Evolutionary conservation across 2,113 vertebrate species (phyloP).

Genomic region (Solea senegalensis): DNA sequence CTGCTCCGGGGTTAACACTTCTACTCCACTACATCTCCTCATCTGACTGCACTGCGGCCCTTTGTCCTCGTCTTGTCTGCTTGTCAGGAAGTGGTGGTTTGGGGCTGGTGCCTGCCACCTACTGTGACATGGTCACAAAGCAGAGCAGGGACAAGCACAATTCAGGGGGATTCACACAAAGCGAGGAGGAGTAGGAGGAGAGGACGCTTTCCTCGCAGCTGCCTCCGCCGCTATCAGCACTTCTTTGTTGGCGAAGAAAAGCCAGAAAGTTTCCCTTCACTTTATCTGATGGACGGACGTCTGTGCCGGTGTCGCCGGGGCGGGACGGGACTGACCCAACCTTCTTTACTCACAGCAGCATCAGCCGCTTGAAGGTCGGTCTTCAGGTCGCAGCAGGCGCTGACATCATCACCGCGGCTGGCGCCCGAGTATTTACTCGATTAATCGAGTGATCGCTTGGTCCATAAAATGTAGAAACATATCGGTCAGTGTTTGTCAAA

Average conservation of each 20-base stretch:
- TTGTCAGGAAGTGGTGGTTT: constrained; percentile 54
- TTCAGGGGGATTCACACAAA: constrained; percentile 36
- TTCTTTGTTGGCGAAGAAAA: constrained; percentile 61
- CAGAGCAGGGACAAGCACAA: constrained; percentile 33
- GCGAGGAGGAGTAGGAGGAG: background rate
- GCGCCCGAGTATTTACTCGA: too few relatives aligned
- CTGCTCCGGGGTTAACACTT: constrained; percentile 45
- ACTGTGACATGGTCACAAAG: constrained; percentile 67
- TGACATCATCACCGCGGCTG: too few relatives aligned
- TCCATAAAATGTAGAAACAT: too few relatives aligned
- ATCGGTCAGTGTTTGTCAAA: too few relatives aligned
- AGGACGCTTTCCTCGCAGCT: constrained; percentile 9
- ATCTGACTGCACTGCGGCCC: constrained; percentile 45
- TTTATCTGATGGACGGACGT: constrained; percentile 58
- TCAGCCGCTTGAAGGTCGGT: too few relatives aligned
- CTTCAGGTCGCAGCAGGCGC: too few relatives aligned
- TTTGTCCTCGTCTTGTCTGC: constrained; percentile 62
- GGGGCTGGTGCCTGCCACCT: constrained; percentile 62
- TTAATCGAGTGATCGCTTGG: too few relatives aligned
- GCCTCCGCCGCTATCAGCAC: constrained; percentile 43
- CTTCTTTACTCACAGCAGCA: background rate
- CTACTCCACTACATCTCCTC: constrained; percentile 44
- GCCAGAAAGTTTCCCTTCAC: constrained; percentile 15
- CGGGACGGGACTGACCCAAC: background rate
- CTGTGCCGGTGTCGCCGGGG: background rate